These are phyloP conservation scores for Molorchus minor DNA, from an alignment of 2,888 invertebrate genomes.

Conservation along the genomic window DNA sequence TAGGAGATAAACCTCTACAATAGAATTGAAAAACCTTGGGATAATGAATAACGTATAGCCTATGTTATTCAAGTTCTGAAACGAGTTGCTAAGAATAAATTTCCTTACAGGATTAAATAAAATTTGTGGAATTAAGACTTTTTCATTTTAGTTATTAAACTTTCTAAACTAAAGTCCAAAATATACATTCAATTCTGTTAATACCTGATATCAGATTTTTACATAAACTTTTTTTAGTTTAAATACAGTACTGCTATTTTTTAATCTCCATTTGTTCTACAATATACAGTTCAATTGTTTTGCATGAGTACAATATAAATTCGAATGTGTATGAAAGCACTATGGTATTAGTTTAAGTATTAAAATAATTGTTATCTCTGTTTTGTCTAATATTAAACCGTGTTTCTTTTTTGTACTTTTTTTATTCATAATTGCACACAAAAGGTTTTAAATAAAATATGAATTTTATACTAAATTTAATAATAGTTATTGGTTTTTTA, in stretches of 20 bases:
- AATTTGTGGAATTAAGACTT: no score
- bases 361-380: conserved; percentile 38
- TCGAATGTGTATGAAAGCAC: not conserved
- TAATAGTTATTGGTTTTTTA: conserved; percentile 32
- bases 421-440: conserved; percentile 27
- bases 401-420: conserved; percentile 28
- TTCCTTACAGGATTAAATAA: no score
- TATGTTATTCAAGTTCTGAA: no score
- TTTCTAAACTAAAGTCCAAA: no score
- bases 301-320: not conserved
- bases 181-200: no score
- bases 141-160: no score
- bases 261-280: not conserved
- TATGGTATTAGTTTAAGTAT: conserved; percentile 23
- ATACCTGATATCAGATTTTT: no score
- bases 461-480: conserved; percentile 31
- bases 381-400: conserved; percentile 42
- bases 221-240: not conserved
- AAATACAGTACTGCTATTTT: not conserved
- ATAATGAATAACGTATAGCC: no score
- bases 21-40: no score
- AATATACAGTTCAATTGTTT: not conserved
- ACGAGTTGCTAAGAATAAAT: no score
- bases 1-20: no score
- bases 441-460: conserved; percentile 23